Evolutionary conservation across 2,888 invertebrate genomes (phyloP).

Genomic region (Chaetogeoica ovagalla): DNA sequence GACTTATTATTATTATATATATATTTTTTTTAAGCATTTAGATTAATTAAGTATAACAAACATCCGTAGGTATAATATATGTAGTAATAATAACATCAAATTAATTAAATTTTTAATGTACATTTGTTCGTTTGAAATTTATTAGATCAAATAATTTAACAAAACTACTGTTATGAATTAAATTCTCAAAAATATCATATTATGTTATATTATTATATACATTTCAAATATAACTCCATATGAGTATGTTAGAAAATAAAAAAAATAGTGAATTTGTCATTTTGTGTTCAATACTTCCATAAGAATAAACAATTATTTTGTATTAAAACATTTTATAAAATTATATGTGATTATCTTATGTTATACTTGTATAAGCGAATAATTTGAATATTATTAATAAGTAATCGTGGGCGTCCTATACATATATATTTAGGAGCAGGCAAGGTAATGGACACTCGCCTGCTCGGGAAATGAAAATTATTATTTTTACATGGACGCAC

Average conservation of each 20-base stretch:
- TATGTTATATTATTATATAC: background rate
- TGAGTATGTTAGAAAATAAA: background rate
- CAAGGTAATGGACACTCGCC: no score
- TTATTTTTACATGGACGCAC: background rate
- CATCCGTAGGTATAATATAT: no score
- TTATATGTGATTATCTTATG: background rate
- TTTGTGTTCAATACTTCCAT: slow-evolving; percentile 21
- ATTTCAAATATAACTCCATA: background rate
- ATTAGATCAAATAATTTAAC: background rate
- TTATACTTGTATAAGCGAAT: background rate
- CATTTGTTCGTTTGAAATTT: background rate
- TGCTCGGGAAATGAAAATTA: background rate
- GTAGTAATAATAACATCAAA: no score
- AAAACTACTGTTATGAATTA: background rate
- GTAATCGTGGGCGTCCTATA: no score
- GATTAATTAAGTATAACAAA: background rate
- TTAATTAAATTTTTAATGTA: no score
- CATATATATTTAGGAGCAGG: no score
- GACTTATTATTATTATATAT: slow-evolving; percentile 22
- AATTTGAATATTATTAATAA: no score
- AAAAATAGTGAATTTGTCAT: background rate
- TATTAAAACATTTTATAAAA: slow-evolving; percentile 27
- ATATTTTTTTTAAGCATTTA: background rate
- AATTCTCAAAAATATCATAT: background rate
- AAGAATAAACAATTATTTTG: slow-evolving; percentile 12